phyloP scores from a whole-genome alignment of 2,113 vertebrate genomes.

The Deroptyus accipitrinus region DNA sequence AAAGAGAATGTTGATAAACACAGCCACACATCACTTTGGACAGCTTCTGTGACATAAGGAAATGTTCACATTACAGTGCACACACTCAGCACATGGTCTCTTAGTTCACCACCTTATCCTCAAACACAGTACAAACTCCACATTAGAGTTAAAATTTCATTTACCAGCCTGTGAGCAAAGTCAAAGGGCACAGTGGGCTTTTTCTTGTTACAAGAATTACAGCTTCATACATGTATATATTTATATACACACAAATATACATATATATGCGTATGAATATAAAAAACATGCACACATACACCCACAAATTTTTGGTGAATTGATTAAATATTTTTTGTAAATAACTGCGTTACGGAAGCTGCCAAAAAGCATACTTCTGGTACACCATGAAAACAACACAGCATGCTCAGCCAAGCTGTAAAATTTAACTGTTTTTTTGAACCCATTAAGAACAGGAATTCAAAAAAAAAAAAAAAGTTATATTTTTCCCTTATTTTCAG shows the following conservation, averaged over 20 bases:
- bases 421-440: background rate
- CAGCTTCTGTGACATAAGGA: background rate
- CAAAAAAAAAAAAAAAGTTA: background rate
- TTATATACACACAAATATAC: rapidly evolving
- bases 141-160: background rate
- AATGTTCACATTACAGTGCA: background rate
- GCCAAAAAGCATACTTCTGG: background rate
- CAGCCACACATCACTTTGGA: background rate
- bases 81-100: background rate
- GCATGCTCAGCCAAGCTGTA: background rate
- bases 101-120: background rate
- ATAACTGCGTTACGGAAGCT: background rate
- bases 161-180: background rate
- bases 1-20: background rate
- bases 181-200: background rate
- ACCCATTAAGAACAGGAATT: background rate
- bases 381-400: background rate
- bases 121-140: background rate
- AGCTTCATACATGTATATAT: too few relatives aligned
- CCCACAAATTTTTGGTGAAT: background rate
- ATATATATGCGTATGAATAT: background rate
- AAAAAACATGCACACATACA: background rate
- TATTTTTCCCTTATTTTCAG: background rate
- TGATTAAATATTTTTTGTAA: background rate
- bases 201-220: background rate